Base-by-base conservation (phyloP, 2,113 vertebrate species). In the Chaetura pelagica region DNA sequence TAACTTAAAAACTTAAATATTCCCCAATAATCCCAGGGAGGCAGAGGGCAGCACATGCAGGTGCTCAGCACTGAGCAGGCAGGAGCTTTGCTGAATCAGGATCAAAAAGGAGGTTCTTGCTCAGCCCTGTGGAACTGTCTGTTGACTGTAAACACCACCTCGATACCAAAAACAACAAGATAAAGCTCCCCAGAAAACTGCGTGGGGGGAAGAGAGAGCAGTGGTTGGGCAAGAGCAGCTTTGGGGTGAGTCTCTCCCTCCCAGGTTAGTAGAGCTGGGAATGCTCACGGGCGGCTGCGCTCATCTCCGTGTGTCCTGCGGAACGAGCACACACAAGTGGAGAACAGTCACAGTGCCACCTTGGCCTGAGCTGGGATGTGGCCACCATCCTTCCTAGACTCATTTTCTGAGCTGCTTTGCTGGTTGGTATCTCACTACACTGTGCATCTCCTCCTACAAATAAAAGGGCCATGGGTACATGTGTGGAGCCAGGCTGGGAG, bases 91-190 rank as follows among this genome's bases (percentile, higher is more conserved):
- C 90, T 83, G 84, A 34, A 89, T 19, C 2, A 23, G 94, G 94
- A 96, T 94, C 93, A 94, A 92, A 96, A 15, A 35, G 66, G 38
- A 80, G 79, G 49, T 58, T 63, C 63, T 26, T 17, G 78, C 78
- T 84, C 21, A 78, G 69, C 74, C 15, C 38, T 0, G 1, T 21
- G 69, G 63, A 87, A 68, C 90, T 4, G 10, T 11, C 19, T 92
- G 94, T 94, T 96, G 93, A 75, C 94, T 95, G 91, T 91, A 87
- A 95, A 96, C 95, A 95, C 49, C 38, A 44, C 73, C 93, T 82
- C 10, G 12, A 58, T 82, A 74, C 77, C 3, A 0, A 77, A 71
- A 93, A 87, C 86, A 91, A 35, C 12, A 49, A 82, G 89, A 63
- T 75, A 73, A 94, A 94, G 93, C 12, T 10, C 10, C 57, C 29